These are phyloP conservation scores for Sisor rabdophorus DNA, from an alignment of 2,113 vertebrate species.

Conservation along the genomic window DNA sequence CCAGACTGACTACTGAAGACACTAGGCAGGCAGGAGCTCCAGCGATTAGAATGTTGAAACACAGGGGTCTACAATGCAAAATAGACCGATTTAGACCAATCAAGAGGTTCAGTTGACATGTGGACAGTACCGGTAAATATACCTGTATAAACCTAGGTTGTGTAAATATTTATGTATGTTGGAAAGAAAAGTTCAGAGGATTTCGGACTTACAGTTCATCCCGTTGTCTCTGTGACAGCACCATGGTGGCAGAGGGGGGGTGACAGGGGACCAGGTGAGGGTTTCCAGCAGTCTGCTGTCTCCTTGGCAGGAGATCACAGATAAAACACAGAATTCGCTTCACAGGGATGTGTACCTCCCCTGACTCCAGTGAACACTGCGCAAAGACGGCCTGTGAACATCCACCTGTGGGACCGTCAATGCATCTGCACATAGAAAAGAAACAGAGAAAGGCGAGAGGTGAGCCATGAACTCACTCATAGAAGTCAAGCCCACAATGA, in stretches of 20 bases:
- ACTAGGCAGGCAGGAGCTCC: background rate
- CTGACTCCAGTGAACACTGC: constrained; percentile 66
- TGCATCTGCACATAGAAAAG: constrained; percentile 77
- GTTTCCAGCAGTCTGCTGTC: constrained; percentile 72
- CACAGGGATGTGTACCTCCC: constrained; percentile 65
- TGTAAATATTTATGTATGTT: too few species aligned
- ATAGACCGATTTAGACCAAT: background rate
- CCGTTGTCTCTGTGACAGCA: constrained; percentile 99
- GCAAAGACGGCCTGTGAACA: constrained; percentile 71
- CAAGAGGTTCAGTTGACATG: background rate
- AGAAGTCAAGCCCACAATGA: background rate
- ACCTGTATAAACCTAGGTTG: background rate
- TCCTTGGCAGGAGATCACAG: constrained; percentile 58
- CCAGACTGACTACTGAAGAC: background rate
- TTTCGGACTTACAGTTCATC: constrained; percentile 90
- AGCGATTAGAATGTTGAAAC: background rate
- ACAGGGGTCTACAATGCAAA: background rate
- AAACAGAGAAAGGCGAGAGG: background rate
- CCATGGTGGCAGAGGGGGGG: constrained; percentile 81
- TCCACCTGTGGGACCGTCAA: constrained; percentile 82
- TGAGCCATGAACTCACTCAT: background rate
- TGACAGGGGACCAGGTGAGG: constrained; percentile 60
- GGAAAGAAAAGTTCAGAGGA: background rate
- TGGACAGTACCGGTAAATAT: background rate
- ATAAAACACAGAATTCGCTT: constrained; percentile 58